Conservation (phyloP, 2,797 vertebrate species). For the Amblyraja radiata region DNA sequence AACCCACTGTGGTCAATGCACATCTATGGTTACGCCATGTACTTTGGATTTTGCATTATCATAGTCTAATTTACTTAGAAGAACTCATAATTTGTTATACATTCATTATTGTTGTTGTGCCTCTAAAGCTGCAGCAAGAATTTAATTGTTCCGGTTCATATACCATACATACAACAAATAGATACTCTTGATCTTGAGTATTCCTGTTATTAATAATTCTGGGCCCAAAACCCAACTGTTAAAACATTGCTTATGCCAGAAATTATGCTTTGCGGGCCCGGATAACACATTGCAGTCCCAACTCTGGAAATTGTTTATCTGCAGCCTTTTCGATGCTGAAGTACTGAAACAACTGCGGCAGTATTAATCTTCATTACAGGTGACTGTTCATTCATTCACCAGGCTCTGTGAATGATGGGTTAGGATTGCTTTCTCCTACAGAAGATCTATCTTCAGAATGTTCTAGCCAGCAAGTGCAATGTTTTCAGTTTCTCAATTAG, state of each 20-base stretch:
- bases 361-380: constrained; percentile 6
- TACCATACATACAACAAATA: too few relatives aligned
- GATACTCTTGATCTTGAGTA: neutral
- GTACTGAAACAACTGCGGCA: neutral
- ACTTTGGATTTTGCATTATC: too few relatives aligned
- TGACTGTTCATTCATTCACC: neutral
- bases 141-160: too few relatives aligned
- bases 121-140: too few relatives aligned
- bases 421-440: neutral
- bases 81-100: too few relatives aligned
- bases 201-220: neutral
- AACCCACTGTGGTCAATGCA: too few relatives aligned
- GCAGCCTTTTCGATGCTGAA: neutral
- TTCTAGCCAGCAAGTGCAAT: neutral
- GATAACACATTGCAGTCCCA: neutral
- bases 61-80: too few relatives aligned
- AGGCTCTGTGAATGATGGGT: neutral
- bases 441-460: neutral
- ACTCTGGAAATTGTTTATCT: neutral
- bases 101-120: too few relatives aligned
- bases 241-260: neutral
- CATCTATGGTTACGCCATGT: too few relatives aligned
- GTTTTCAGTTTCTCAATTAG: neutral
- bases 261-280: neutral
- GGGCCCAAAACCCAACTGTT: neutral